A percentile compares a stretch with the other conserved stretches of the same genome.
phyloP scores from a whole-genome alignment of 2,113 vertebrate species.

The Strix uralensis region DNA sequence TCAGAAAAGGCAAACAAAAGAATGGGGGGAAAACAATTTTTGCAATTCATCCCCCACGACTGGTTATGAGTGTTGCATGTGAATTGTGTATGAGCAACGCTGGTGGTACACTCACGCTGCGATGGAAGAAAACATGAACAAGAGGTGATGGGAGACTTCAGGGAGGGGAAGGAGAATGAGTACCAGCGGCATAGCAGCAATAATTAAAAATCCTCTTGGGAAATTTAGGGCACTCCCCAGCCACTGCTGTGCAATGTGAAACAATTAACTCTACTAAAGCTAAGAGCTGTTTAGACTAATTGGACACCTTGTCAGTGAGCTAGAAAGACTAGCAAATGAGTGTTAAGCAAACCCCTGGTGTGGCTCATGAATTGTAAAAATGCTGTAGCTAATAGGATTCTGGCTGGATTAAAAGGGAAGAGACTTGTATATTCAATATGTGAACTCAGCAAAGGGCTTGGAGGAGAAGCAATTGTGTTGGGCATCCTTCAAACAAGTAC shows the following conservation, averaged over 20 bases:
- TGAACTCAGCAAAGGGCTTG: not conserved
- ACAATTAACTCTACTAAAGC: not conserved
- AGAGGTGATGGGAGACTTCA: not conserved
- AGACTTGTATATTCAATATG: not conserved
- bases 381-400: not conserved
- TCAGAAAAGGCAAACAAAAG: not conserved
- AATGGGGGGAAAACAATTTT: not conserved
- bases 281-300: slow-evolving; percentile 17
- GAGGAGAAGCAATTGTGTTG: not conserved
- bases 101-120: not conserved
- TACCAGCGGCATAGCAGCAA: not conserved
- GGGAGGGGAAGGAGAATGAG: not conserved
- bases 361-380: not conserved
- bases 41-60: not conserved
- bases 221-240: not conserved
- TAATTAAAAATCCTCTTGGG: slow-evolving; percentile 1
- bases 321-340: not conserved
- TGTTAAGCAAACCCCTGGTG: not conserved
- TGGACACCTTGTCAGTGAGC: not conserved
- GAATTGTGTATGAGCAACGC: not conserved
- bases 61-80: not conserved
- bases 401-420: not conserved
- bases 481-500: not conserved
- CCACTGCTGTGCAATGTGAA: accelerated
- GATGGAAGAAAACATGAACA: not conserved